Evolutionary conservation across 2,113 vertebrate species (phyloP).

Genomic region (Hemiscyllium ocellatum): DNA sequence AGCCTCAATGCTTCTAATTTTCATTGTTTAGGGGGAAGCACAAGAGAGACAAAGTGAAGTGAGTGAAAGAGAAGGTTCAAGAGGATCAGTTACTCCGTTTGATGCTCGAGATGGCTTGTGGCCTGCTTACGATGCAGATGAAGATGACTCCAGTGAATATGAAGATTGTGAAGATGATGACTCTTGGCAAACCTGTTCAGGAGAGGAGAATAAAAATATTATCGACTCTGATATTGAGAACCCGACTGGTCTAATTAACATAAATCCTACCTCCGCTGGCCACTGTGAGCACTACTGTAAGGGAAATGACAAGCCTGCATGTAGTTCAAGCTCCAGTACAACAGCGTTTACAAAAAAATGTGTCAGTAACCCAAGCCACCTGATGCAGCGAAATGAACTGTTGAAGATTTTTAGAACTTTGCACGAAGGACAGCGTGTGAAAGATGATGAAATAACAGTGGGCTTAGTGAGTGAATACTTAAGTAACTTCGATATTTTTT

Average conservation of each 20-base stretch:
- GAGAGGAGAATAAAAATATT: constrained; percentile 52
- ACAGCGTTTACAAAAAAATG: constrained; percentile 16
- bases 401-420: constrained; percentile 68
- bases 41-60: constrained; percentile 48
- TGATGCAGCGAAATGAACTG: constrained; percentile 76
- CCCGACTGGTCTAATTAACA: too few relatives aligned
- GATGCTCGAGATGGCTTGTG: not conserved
- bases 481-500: not conserved
- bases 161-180: constrained; percentile 68
- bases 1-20: not conserved
- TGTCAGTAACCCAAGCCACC: constrained; percentile 68
- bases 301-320: constrained; percentile 38
- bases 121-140: constrained; percentile 16
- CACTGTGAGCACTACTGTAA: constrained; percentile 37
- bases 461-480: constrained; percentile 72
- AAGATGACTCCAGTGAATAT: constrained; percentile 53
- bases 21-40: constrained; percentile 54
- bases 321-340: not conserved
- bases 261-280: not conserved
- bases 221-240: constrained; percentile 23
- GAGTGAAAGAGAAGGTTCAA: constrained; percentile 40
- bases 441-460: constrained; percentile 77
- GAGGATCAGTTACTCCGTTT: not conserved
- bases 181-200: constrained; percentile 83
- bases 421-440: constrained; percentile 64